Evolutionary conservation across 2,113 vertebrate species (phyloP).

Genomic region (Glaucomys volans): DNA sequence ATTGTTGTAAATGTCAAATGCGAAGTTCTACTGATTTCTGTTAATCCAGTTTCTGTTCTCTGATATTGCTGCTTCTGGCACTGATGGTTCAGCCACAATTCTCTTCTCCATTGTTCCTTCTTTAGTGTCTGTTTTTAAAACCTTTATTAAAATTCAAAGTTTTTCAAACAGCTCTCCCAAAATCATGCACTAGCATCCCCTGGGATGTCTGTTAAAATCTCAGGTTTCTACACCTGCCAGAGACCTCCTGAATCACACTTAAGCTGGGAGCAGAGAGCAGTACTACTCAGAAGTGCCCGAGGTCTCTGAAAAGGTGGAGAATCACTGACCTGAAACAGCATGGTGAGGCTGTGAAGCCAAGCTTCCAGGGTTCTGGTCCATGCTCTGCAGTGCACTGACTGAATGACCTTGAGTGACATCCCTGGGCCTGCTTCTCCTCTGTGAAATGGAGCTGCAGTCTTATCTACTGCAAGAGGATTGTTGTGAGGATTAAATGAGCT

Average conservation of each 20-base stretch:
- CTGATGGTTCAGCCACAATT: background rate
- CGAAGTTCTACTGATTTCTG: constrained; percentile 67
- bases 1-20: constrained; percentile 52
- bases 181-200: background rate
- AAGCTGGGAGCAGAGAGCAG: background rate
- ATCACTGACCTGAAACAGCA: background rate
- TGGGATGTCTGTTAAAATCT: background rate
- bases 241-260: no score
- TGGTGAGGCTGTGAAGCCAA: background rate
- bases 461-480: background rate
- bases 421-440: background rate
- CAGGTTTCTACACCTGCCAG: background rate
- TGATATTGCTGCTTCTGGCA: constrained; percentile 35
- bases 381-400: background rate
- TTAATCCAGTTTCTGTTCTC: constrained; percentile 41
- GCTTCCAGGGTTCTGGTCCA: background rate
- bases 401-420: background rate
- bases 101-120: constrained; percentile 19
- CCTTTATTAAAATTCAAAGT: background rate
- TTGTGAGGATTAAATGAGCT: background rate
- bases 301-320: background rate
- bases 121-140: background rate
- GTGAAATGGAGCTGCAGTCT: background rate
- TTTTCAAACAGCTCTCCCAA: background rate
- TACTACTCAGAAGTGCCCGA: background rate